Evolutionary conservation across 1,140 invertebrate genomes (phyloP).

Genomic region (Trachymyrmex cornetzi): DNA sequence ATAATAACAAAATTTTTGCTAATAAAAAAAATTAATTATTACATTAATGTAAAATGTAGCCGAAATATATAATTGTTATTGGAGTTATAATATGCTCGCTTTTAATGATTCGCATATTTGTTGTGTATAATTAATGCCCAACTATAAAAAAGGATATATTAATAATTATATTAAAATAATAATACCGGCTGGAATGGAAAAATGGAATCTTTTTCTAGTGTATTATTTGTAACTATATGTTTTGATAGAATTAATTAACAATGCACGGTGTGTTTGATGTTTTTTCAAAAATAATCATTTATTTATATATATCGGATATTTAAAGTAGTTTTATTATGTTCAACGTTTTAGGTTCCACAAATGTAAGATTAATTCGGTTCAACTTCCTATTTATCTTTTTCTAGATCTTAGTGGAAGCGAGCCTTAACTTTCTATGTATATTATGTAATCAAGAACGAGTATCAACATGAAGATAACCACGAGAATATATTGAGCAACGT

Average conservation of each 20-base stretch:
- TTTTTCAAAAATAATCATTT: neutral
- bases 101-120: neutral
- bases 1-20: too few relatives aligned
- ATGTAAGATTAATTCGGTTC: too few relatives aligned
- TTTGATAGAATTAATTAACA: neutral
- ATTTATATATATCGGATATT: neutral
- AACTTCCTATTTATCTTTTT: too few relatives aligned
- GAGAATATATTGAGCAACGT: neutral
- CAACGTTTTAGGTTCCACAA: too few relatives aligned
- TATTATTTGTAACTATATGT: neutral
- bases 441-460: neutral
- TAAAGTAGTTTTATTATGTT: neutral
- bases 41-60: neutral
- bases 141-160: neutral
- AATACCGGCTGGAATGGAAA: neutral
- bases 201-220: neutral
- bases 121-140: neutral
- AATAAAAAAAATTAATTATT: neutral
- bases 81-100: neutral
- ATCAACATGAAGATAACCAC: neutral
- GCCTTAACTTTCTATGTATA: neutral
- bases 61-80: neutral
- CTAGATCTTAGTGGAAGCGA: too few relatives aligned
- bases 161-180: conserved; percentile 1
- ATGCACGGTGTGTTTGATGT: neutral